Conservation (phyloP, 2,888 invertebrate species). For the Drosophila austrosaltans region DNA sequence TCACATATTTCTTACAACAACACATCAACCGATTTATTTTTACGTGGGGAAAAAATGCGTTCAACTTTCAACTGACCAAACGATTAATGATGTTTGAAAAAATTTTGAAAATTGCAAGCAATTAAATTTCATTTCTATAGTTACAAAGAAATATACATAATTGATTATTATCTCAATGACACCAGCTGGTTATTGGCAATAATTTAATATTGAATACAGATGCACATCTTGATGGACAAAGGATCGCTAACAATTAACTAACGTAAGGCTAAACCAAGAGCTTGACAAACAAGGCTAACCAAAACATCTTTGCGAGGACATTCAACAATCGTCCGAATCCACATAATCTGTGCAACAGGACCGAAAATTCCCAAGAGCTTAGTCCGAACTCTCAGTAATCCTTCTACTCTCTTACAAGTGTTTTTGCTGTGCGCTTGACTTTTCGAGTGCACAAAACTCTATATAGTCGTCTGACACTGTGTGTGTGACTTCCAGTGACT, state of each 20-base stretch:
- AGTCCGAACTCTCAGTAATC: too few relatives aligned
- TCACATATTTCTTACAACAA: neutral
- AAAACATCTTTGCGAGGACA: too few relatives aligned
- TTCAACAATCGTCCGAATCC: too few relatives aligned
- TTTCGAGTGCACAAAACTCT: neutral
- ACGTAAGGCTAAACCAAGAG: too few relatives aligned
- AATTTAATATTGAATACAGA: too few relatives aligned
- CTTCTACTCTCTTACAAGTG: too few relatives aligned
- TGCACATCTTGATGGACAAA: too few relatives aligned
- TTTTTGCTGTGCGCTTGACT: neutral
- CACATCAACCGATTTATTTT: neutral
- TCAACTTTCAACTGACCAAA: neutral
- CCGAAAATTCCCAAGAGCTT: too few relatives aligned
- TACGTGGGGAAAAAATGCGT: neutral
- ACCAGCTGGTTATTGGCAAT: too few relatives aligned
- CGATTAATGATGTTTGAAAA: neutral
- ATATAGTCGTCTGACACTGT: neutral
- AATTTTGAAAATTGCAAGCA: neutral
- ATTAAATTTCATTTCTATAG: constrained; percentile 4
- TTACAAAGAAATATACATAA: neutral
- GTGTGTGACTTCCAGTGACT: neutral
- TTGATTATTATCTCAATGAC: neutral
- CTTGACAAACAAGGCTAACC: too few relatives aligned
- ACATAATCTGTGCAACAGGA: too few relatives aligned
- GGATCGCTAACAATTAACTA: too few relatives aligned